Evolutionary conservation across 1,140 invertebrate species (phyloP).

Genomic region (Procambarus virginalis): DNA sequence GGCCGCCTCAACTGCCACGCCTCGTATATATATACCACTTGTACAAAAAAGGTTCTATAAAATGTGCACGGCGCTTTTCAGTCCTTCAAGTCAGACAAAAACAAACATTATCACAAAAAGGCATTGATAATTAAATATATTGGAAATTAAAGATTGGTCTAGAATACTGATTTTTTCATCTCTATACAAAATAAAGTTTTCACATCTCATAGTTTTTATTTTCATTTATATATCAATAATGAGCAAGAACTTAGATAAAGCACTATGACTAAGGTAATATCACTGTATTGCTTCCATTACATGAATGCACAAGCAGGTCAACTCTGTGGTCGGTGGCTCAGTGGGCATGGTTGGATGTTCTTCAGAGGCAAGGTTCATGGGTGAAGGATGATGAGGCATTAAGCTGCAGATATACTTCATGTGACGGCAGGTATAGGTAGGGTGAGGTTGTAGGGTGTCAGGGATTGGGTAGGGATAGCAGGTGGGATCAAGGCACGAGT

Average conservation of each 20-base stretch:
- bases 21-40: conserved; percentile 20
- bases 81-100: conserved; percentile 66
- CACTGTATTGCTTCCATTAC: conserved; percentile 69
- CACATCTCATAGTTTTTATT: conserved; percentile 56
- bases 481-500: conserved; percentile 53
- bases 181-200: conserved; percentile 69
- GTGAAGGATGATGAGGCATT: background rate
- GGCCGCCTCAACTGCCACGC: background rate
- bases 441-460: background rate
- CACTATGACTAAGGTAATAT: conserved; percentile 69
- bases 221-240: conserved; percentile 65
- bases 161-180: conserved; percentile 66
- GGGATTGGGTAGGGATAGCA: background rate
- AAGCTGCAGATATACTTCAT: background rate
- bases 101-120: conserved; percentile 68
- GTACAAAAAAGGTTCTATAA: conserved; percentile 55
- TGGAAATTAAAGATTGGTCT: conserved; percentile 68
- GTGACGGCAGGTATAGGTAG: background rate
- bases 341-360: conserved; percentile 35
- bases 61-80: conserved; percentile 54
- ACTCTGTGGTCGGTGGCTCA: conserved; percentile 57
- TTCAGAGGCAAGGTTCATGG: background rate
- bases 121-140: conserved; percentile 69
- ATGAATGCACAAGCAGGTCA: conserved; percentile 64
- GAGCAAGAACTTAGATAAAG: conserved; percentile 69